Percentiles rank a stretch among this genome's conserved stretches.
phyloP scores from a whole-genome alignment of 2,113 vertebrate genomes.

The Pycnonotus jocosus region DNA sequence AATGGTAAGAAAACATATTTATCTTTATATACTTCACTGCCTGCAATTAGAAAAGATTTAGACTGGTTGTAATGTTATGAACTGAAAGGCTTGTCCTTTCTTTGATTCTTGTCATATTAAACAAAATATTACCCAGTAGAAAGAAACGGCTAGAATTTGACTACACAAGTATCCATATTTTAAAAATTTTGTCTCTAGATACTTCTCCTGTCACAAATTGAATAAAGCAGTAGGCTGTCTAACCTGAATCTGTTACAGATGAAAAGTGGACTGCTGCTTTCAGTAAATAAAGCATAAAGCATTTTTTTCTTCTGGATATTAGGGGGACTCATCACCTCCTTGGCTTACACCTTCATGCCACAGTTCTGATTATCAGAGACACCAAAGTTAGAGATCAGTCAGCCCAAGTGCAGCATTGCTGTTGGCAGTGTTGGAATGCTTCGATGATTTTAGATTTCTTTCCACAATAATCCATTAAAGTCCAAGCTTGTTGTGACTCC shows the following conservation, averaged over 20 bases:
- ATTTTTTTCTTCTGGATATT: background rate
- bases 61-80: background rate
- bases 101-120: background rate
- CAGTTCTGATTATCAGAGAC: background rate
- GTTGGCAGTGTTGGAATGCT: background rate
- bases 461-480: background rate
- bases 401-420: background rate
- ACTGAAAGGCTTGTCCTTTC: background rate
- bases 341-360: background rate
- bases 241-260: background rate
- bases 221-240: background rate
- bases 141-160: background rate
- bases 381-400: background rate
- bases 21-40: background rate
- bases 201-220: fast-evolving
- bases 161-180: background rate
- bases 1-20: background rate
- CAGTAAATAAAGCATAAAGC: background rate
- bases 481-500: background rate
- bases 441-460: background rate
- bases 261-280: background rate
- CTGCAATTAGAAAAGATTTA: background rate
- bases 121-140: background rate
- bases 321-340: background rate
- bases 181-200: background rate